Evolutionary conservation across 2,113 vertebrate genomes (phyloP).

Genomic region (Petroica traversi): DNA sequence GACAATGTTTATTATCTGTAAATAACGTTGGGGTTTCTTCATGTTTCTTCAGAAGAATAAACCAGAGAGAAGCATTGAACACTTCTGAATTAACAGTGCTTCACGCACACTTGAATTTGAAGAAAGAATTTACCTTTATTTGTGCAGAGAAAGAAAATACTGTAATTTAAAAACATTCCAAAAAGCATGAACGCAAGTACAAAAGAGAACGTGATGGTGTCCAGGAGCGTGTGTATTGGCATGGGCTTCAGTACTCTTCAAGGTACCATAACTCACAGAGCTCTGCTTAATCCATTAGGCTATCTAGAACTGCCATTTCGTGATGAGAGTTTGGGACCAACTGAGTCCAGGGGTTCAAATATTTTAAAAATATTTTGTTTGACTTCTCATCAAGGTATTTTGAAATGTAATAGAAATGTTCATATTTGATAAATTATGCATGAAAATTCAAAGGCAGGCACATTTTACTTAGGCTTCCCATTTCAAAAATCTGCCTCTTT

Average conservation of each 20-base stretch:
- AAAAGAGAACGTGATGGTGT: neutral
- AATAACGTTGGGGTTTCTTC: neutral
- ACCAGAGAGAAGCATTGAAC: neutral
- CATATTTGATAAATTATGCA: neutral
- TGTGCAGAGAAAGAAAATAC: neutral
- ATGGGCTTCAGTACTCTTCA: neutral
- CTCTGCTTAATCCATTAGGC: neutral
- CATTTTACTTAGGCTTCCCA: neutral
- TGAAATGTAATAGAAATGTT: neutral
- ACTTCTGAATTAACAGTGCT: neutral
- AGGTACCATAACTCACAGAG: neutral
- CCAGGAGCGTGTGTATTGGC: neutral
- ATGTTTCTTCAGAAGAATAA: neutral
- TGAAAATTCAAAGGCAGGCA: neutral
- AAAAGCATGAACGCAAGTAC: neutral
- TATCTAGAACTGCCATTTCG: neutral
- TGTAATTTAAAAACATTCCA: neutral
- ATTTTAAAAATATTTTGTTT: neutral
- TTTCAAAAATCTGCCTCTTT: neutral
- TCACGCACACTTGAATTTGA: neutral
- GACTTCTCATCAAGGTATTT: constrained; percentile 3
- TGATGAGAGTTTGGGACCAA: neutral
- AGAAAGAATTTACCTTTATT: neutral
- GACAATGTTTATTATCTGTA: neutral
- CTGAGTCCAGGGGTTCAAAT: neutral